Conservation (phyloP, 2,797 vertebrate species). For the Eulemur albifrons region DNA sequence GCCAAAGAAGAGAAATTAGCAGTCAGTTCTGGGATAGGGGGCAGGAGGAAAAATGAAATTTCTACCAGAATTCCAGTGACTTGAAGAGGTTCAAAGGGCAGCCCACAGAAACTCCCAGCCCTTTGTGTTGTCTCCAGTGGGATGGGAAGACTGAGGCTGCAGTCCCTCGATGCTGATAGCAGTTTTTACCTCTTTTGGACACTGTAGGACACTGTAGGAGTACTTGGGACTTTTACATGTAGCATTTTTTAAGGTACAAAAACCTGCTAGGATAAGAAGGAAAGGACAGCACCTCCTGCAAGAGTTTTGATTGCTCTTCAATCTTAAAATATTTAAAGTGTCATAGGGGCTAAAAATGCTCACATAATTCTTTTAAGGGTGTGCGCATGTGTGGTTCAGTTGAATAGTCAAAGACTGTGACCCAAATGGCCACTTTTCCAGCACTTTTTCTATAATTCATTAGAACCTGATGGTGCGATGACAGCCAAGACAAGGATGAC, state of each 20-base stretch:
- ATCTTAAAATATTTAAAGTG: slow-evolving; percentile 59
- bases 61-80: not conserved
- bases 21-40: not conserved
- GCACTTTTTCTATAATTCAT: slow-evolving; percentile 69
- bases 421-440: slow-evolving; percentile 62
- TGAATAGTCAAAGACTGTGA: slow-evolving; percentile 70
- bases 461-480: slow-evolving; percentile 58
- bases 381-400: not conserved
- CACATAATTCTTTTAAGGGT: slow-evolving; percentile 69
- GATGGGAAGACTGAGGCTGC: not conserved
- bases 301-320: slow-evolving; percentile 12
- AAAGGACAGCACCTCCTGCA: not conserved
- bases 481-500: slow-evolving; percentile 44
- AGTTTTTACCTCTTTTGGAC: not conserved
- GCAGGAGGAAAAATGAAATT: not conserved
- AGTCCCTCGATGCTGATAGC: not conserved
- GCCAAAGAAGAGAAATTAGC: not conserved
- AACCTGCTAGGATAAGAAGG: slow-evolving; percentile 20
- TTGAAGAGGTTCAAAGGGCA: not conserved
- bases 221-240: not conserved
- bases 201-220: not conserved
- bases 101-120: not conserved
- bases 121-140: not conserved
- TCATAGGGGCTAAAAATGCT: slow-evolving; percentile 62
- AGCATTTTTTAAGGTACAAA: slow-evolving; percentile 32